Evolutionary conservation across 1,140 invertebrate genomes (phyloP), one percentile per base, ranked within the genome.

Genomic region (Philotrypesis tridentata): DNA sequence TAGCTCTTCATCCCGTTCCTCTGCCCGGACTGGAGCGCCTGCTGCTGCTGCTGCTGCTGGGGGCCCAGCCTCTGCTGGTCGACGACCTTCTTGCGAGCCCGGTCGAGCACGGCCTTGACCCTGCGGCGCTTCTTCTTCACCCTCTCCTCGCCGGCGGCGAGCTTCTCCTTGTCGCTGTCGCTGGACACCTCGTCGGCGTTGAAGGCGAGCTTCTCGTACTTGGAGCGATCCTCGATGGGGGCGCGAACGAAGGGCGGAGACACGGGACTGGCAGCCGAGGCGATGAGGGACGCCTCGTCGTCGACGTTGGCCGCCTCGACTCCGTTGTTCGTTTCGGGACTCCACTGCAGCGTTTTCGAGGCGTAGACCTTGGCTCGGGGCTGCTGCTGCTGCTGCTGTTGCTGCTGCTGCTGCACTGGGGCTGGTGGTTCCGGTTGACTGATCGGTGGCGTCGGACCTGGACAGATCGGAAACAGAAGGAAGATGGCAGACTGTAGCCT

Each of bases 201-300:
- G 84, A 92, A 92, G 2, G 93, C 92, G n/a, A 96, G 89, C 86
- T 96, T 96, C 84, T 96, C 95, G 85, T 96, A 96, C 84, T 96
- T 96, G n/a, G 95, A 96, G 17, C 95, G 92, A 89, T 96, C 95
- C 84, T 96, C 95, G 0, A 94, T 83, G 0, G 95, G 95, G 0
- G 94, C 92, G 83, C 93, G 93, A 0, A 95, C 93, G 85, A 95
- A 96, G 1, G 92, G 91, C 3, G 92, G 92, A 4, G 76, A 74
- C 27, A 75, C 40, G 0, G 92, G 87, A 84, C 85, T 88, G 23
- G 88, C 84, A 60, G 91, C 89, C 33, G 91, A 89, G 0, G 86
- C 85, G 2, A 89, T 76, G 21, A 91, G 80, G 0, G 86, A 88
- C 6, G 87, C 87, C 23, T 90, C 89, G 12, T 91, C 89, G 60